These are phyloP conservation scores for Radopholus similis DNA, from an alignment of 1,140 invertebrate species.

Conservation along the genomic window DNA sequence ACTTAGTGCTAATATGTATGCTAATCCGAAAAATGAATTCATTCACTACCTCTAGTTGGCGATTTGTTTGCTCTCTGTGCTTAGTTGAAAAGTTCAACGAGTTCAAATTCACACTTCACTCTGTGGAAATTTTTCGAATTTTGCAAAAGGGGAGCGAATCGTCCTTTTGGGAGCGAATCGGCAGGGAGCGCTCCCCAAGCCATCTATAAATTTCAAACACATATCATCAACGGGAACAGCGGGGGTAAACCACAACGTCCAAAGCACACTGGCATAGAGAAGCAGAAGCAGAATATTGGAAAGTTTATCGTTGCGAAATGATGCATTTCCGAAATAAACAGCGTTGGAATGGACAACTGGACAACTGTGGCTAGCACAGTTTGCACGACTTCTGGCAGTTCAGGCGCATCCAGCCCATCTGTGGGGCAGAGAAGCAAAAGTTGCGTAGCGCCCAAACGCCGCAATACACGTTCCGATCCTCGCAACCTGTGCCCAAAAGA, in stretches of 20 bases:
- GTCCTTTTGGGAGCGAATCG: too few species aligned
- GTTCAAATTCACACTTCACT: too few species aligned
- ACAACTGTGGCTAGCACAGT: slow-evolving; percentile 28
- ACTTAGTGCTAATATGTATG: too few species aligned
- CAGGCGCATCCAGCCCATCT: slow-evolving; percentile 37
- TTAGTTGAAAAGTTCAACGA: too few species aligned
- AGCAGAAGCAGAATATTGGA: not conserved
- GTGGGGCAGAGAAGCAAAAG: slow-evolving; percentile 29
- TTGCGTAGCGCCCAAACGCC: slow-evolving; percentile 51
- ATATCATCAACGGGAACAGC: not conserved
- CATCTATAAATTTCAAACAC: too few species aligned
- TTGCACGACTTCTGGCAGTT: slow-evolving; percentile 45
- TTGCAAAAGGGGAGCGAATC: too few species aligned
- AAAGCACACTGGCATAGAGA: not conserved
- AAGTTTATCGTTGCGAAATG: not conserved
- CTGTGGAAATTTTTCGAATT: too few species aligned
- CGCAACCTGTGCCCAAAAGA: slow-evolving; percentile 25
- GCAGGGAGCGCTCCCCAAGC: too few species aligned
- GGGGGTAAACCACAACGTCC: not conserved
- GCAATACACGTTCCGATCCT: slow-evolving; percentile 55
- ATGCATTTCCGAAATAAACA: not conserved
- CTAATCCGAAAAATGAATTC: too few species aligned
- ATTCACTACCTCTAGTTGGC: too few species aligned
- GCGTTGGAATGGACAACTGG: too few species aligned
- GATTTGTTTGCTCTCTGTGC: too few species aligned